Evolutionary conservation across 1,140 invertebrate species (phyloP), one percentile per base, ranked within the genome.

Genomic region (Ceratitis capitata): DNA sequence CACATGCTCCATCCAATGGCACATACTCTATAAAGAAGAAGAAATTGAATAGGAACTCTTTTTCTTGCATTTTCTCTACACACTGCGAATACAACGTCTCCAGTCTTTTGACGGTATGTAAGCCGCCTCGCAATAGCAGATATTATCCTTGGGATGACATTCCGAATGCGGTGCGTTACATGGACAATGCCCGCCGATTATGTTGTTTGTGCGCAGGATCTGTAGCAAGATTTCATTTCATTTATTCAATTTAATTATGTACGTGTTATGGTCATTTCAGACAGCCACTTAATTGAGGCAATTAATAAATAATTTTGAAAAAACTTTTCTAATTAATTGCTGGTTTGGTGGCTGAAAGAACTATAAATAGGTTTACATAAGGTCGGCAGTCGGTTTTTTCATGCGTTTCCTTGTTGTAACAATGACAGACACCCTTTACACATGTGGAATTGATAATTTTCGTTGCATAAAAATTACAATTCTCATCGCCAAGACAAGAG

Each of bases 151-250:
- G 7, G 0, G 6, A 69, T 88, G 83, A 78, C 90, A 91, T 51
- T 85, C 84, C 32, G 90, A 47, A 82, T 88, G 5, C 0, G 84
- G 86, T 47, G 87, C 85, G 0, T 19, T 84, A 19, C 90, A 91
- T 0, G 89, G 89, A 83, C 90, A 91, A 3, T 87, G 78, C 0
- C 90, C 90, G 2, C 90, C 90, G 9, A 91, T 86, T 12, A 91
- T 88, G 49, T 91, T 91, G 2, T 78, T 91, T n/a, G 29, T 51
- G 14, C 19, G 45, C 1, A 83, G 26, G 32, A 53, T 51, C 82
- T 83, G 35, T 14, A 35, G 16, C n/a, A 49, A 3, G 32, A 83
- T 10, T 47, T 23, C 5, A 23, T 82, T 61, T 14, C 23, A 10
- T 3, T 0, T 26, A 1, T 61, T 49, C 7, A 9, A 9, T 49